Conservation (phyloP, 1,140 invertebrate genomes). For the Antheraea mylitta region DNA sequence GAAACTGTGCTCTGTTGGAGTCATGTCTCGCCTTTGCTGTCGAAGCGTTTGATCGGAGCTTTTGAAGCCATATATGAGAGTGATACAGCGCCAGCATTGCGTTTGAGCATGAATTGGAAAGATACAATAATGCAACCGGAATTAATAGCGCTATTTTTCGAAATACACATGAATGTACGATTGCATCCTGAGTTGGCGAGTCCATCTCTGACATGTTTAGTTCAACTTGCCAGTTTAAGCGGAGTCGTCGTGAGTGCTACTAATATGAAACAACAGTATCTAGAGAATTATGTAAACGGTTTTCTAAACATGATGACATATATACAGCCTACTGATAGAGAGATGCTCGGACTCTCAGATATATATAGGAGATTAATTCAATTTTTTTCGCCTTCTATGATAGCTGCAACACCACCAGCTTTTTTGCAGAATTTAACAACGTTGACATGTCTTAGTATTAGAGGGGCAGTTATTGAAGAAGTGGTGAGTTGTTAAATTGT, state of each 20-base stretch:
- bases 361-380: conserved; percentile 83
- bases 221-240: conserved; percentile 87
- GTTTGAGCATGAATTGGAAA: conserved; percentile 83
- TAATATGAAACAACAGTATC: conserved; percentile 83
- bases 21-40: conserved; percentile 83
- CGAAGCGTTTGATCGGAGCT: conserved; percentile 84
- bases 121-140: conserved; percentile 87
- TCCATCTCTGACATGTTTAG: conserved; percentile 88
- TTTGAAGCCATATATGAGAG: conserved; percentile 86
- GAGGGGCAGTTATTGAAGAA: conserved; percentile 87
- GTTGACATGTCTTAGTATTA: conserved; percentile 87
- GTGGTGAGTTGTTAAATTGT: conserved; percentile 75
- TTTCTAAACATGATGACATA: conserved; percentile 84
- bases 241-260: conserved; percentile 82
- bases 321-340: conserved; percentile 82
- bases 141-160: conserved; percentile 89
- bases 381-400: conserved; percentile 81
- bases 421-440: conserved; percentile 84
- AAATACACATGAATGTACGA: conserved; percentile 90
- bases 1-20: conserved; percentile 88
- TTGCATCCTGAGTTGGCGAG: conserved; percentile 86
- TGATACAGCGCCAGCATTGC: conserved; percentile 82
- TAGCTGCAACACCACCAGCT: conserved; percentile 63
- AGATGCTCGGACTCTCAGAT: conserved; percentile 83
- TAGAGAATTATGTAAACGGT: conserved; percentile 84